phyloP scores from a whole-genome alignment of 1,140 invertebrate species.

The Spodoptera frugiperda region DNA sequence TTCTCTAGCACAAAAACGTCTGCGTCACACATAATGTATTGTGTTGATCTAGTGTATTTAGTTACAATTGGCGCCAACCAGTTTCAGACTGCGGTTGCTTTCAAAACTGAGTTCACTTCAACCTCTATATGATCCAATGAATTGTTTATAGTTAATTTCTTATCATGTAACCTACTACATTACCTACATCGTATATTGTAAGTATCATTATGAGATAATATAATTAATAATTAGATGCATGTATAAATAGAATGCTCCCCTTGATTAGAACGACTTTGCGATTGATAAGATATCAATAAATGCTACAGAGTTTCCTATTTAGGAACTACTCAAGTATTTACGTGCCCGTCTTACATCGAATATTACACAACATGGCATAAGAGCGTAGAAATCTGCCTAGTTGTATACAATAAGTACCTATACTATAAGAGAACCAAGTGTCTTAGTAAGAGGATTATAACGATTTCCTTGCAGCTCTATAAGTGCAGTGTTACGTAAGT shows the following conservation, averaged over 20 bases:
- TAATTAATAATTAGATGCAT: not conserved
- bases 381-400: not conserved
- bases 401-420: not conserved
- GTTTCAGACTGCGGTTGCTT: slow-evolving; percentile 12
- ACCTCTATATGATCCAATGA: slow-evolving; percentile 6
- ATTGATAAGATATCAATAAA: slow-evolving; percentile 15
- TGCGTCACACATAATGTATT: not conserved
- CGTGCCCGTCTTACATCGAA: not conserved
- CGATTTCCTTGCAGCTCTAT: slow-evolving; percentile 46
- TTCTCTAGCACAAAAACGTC: not conserved
- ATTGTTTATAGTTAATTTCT: slow-evolving; percentile 9
- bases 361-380: slow-evolving; percentile 8
- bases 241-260: slow-evolving; percentile 1
- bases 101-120: not conserved
- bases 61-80: slow-evolving; percentile 36
- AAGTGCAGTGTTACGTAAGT: slow-evolving; percentile 47
- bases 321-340: not conserved
- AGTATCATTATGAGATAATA: not conserved
- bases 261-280: not conserved
- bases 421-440: slow-evolving; percentile 21
- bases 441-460: slow-evolving; percentile 39
- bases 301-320: slow-evolving; percentile 6
- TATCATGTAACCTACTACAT: slow-evolving; percentile 21
- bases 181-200: slow-evolving; percentile 4
- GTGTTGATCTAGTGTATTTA: slow-evolving; percentile 12